phyloP scores from a whole-genome alignment of 1,140 invertebrate genomes.

The Ceratitis capitata region DNA sequence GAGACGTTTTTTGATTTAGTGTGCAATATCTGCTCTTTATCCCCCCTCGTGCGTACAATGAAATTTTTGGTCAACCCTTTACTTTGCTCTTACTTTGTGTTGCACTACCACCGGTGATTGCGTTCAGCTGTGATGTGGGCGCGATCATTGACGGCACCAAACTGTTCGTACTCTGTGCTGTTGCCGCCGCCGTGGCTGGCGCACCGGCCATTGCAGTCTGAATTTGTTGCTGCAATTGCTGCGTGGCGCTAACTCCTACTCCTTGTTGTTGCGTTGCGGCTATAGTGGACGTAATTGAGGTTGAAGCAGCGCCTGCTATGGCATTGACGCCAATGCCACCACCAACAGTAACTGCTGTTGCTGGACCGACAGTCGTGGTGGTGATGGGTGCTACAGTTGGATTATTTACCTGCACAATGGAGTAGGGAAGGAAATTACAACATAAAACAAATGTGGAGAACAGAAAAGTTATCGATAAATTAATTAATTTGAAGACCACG shows the following conservation, averaged over 20 bases:
- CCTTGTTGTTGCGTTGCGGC: constrained; percentile 48
- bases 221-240: constrained; percentile 48
- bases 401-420: constrained; percentile 44
- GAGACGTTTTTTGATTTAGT: no score
- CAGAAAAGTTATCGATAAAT: neutral
- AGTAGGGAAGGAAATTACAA: neutral
- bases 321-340: constrained; percentile 43
- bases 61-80: neutral
- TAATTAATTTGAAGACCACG: neutral
- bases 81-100: constrained; percentile 27
- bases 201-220: constrained; percentile 56
- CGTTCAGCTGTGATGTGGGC: constrained; percentile 27
- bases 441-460: neutral
- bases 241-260: constrained; percentile 46
- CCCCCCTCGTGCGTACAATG: no score
- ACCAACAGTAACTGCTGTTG: constrained; percentile 43
- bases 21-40: no score
- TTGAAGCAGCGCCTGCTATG: constrained; percentile 25
- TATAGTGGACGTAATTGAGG: constrained; percentile 39
- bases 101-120: neutral
- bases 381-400: constrained; percentile 36
- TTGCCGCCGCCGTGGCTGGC: constrained; percentile 48
- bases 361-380: neutral
- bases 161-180: constrained; percentile 48
- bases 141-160: constrained; percentile 32